phyloP scores from a whole-genome alignment of 2,888 invertebrate genomes.

The Rugalucina vietnamica region DNA sequence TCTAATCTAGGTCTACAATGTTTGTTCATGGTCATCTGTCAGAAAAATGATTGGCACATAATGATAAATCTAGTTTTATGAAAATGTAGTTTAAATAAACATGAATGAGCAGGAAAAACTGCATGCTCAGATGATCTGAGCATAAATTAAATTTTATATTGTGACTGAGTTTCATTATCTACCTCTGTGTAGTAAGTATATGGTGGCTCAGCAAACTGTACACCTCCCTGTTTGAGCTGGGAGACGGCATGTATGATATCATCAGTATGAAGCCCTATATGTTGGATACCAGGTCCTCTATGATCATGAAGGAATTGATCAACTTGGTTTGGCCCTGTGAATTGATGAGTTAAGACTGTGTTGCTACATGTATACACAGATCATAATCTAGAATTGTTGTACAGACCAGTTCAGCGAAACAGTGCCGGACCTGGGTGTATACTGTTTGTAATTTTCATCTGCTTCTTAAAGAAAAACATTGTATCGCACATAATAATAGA shows the following conservation, averaged over 20 bases:
- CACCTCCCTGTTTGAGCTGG: constrained; percentile 76
- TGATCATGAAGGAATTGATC: constrained; percentile 84
- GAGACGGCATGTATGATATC: constrained; percentile 82
- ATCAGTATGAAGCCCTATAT: constrained; percentile 83
- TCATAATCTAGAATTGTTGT: too few species aligned
- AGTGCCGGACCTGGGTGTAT: too few species aligned
- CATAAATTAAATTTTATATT: too few species aligned
- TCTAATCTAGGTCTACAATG: background rate
- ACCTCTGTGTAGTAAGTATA: constrained; percentile 84
- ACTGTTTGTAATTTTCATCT: too few species aligned
- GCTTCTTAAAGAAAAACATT: too few species aligned
- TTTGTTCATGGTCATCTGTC: background rate
- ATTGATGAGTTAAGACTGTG: too few species aligned
- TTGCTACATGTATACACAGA: too few species aligned
- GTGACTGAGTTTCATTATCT: too few species aligned
- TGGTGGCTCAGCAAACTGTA: constrained; percentile 84
- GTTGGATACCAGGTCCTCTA: constrained; percentile 84
- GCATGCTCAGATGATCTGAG: too few species aligned
- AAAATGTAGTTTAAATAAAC: background rate
- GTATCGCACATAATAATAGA: too few species aligned
- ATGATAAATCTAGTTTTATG: background rate
- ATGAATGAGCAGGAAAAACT: too few species aligned
- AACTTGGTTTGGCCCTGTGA: constrained; percentile 84
- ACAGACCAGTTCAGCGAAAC: too few species aligned
- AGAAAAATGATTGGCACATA: background rate